Evolutionary conservation across 2,888 invertebrate species (phyloP), one percentile per base, ranked within the genome.

Genomic region (Junonia oenone): DNA sequence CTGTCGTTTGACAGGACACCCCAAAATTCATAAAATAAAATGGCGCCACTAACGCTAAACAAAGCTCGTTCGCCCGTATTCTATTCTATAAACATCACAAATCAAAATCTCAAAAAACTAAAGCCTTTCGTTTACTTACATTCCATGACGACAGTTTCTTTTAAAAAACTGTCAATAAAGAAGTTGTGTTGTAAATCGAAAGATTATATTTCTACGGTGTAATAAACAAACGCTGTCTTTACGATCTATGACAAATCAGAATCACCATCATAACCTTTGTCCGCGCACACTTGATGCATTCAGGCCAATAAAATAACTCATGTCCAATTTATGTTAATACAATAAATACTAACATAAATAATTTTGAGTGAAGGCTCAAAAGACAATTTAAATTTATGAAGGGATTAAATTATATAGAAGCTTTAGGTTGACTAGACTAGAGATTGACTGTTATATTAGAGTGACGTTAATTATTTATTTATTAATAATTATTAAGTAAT

Each of bases 261-360:
- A 78, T 81, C 78, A 86, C 84, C 78, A 82, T 81, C 81, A 82
- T 84, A 84, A 85, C 79, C 84, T 83, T 83, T 83, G 81, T 83
- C 78, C 82, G 75, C 74, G 82, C 75, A 74, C 79, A 79, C 82
- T 78, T 80, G 74, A 71, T 74, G 83, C 83, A 82, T 82, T 87
- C 76, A 71, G 76, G 68, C 76, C 75, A 84, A 83, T 90, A 88
- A 90, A 89, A 90, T 90, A 89, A 90, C 83, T 89, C 89, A 89
- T 76, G 89, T 85, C 83, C 88, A 90, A 89, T 89, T 90, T 89
- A 90, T 90, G 88, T 89, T 90, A 89, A 88, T 90, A 87, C 83
- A 83, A 89, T 90, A 90, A 89, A 90, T 88, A 88, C 79, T 81
- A 72, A 79, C 84, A 89, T 90, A 89, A 90, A 90, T 89, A 83